Conservation (phyloP, 1,140 invertebrate species). For the Heterodera schachtii region DNA sequence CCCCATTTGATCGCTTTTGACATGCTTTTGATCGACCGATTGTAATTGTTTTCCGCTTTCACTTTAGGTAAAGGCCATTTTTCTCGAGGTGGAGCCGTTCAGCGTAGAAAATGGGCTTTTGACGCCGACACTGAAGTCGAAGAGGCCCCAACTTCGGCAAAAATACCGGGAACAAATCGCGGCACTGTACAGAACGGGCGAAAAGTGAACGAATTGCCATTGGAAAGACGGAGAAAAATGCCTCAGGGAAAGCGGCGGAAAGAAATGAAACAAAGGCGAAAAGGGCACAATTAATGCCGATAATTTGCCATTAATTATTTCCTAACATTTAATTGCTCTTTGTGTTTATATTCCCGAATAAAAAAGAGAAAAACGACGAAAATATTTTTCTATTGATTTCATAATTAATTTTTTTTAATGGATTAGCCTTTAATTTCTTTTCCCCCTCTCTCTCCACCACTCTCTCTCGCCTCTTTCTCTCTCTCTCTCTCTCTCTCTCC, state of each 20-base stretch:
- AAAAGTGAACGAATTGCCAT: neutral
- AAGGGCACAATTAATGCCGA: too few relatives aligned
- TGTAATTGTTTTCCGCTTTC: too few relatives aligned
- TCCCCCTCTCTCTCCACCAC: too few relatives aligned
- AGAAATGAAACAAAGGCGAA: neutral
- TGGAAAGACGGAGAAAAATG: neutral
- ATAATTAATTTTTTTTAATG: too few relatives aligned
- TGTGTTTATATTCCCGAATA: too few relatives aligned
- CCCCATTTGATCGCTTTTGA: too few relatives aligned
- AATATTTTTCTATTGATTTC: too few relatives aligned
- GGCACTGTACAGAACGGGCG: conserved; percentile 46
- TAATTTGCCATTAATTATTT: neutral
- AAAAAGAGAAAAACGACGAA: too few relatives aligned
- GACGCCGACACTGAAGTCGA: conserved; percentile 83
- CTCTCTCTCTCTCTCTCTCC: too few relatives aligned
- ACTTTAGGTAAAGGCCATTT: conserved; percentile 68
- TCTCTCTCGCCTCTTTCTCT: too few relatives aligned
- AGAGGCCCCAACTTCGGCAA: conserved; percentile 57
- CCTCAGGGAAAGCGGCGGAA: neutral
- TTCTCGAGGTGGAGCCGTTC: conserved; percentile 81
- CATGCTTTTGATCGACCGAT: neutral
- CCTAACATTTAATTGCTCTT: too few relatives aligned
- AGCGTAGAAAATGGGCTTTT: conserved; percentile 94
- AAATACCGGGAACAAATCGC: conserved; percentile 57
- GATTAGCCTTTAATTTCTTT: too few relatives aligned